Percentiles rank a stretch among this genome's conserved stretches.
These are phyloP conservation scores for Trematocara stigmaticum DNA, from an alignment of 2,113 vertebrate species.

Conservation along the genomic window DNA sequence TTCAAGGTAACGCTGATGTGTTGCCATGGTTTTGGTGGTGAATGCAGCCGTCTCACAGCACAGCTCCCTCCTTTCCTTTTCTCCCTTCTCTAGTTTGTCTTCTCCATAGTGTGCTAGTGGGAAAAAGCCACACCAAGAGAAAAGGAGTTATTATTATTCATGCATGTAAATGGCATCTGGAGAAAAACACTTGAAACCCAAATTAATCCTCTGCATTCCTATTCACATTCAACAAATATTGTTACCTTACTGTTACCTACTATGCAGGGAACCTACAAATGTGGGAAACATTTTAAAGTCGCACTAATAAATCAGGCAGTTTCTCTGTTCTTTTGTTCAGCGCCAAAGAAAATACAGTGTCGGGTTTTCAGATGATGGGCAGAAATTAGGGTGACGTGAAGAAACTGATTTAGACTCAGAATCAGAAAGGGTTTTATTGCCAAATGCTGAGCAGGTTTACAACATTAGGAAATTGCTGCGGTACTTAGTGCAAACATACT, in stretches of 20 bases:
- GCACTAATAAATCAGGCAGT: not conserved
- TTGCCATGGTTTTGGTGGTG: slow-evolving; percentile 69
- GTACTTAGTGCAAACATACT: no score
- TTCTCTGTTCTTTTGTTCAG: not conserved
- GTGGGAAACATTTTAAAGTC: not conserved
- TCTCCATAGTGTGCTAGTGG: not conserved
- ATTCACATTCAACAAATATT: not conserved
- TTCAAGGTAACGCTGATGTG: slow-evolving; percentile 65
- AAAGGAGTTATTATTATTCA: not conserved
- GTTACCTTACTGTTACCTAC: not conserved
- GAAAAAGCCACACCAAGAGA: slow-evolving; percentile 14
- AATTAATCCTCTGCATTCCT: not conserved
- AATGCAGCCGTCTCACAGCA: slow-evolving; percentile 12
- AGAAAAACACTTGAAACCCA: not conserved
- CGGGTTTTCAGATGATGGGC: not conserved
- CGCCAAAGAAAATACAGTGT: not conserved
- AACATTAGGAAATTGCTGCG: no score
- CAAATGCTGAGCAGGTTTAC: no score
- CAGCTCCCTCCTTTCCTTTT: not conserved
- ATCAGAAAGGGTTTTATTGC: no score
- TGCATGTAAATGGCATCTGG: not conserved
- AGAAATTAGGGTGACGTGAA: not conserved
- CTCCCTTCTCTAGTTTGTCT: not conserved
- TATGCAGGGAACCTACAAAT: not conserved
- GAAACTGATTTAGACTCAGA: not conserved